A percentile compares a stretch with the other conserved stretches of the same genome.
Evolutionary conservation across 1,140 invertebrate genomes (phyloP).

Genomic region (Eurosta solidaginis): DNA sequence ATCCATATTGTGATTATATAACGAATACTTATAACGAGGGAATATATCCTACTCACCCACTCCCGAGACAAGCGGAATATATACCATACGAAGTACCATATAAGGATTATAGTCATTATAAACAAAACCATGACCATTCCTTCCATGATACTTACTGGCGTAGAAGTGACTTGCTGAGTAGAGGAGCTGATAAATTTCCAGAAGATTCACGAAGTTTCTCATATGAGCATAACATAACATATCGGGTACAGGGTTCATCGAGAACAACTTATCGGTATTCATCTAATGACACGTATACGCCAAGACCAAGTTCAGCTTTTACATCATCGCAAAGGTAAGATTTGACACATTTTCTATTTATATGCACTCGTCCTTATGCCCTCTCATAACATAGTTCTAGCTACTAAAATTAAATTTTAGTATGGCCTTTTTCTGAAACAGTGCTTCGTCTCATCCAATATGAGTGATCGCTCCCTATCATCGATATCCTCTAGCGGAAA

Average conservation of each 20-base stretch:
- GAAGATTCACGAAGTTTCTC: not conserved
- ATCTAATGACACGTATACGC: not conserved
- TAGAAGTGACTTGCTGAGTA: not conserved
- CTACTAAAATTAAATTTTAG: too few relatives aligned
- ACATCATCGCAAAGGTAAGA: not conserved
- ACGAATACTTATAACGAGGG: not conserved
- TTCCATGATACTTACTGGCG: not conserved
- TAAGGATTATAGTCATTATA: not conserved
- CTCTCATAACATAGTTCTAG: too few relatives aligned
- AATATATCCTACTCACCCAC: not conserved
- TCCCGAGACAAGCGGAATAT: not conserved
- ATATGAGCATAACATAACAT: not conserved
- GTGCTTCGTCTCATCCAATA: too few relatives aligned
- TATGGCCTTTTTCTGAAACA: too few relatives aligned
- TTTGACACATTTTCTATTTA: not conserved
- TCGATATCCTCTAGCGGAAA: too few relatives aligned
- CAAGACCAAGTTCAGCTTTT: not conserved
- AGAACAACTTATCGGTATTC: not conserved
- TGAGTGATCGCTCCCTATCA: too few relatives aligned
- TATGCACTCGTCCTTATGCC: not conserved
- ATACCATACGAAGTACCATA: not conserved
- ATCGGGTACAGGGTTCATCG: not conserved
- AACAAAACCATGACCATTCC: not conserved
- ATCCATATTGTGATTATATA: not conserved
- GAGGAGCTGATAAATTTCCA: not conserved